These are phyloP conservation scores for Nannobrachium achirus DNA, from an alignment of 2,113 vertebrate genomes.

Conservation along the genomic window DNA sequence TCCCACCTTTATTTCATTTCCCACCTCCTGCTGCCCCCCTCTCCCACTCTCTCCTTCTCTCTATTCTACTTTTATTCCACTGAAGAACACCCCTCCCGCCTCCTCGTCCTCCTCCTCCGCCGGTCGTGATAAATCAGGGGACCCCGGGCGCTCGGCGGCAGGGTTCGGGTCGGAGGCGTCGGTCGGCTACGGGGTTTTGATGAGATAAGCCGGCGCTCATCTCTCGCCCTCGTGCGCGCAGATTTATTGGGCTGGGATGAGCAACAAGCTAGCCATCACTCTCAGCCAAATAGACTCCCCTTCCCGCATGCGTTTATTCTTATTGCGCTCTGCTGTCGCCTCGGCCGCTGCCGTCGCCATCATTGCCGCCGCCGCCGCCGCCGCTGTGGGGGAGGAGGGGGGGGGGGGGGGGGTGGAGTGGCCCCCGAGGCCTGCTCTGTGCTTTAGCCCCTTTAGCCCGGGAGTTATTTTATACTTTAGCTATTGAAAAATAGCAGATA, in stretches of 20 bases:
- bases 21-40: slow-evolving; percentile 58
- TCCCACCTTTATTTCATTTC: slow-evolving; percentile 68
- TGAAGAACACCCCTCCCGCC: slow-evolving; percentile 80
- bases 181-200: slow-evolving; percentile 81
- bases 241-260: slow-evolving; percentile 95
- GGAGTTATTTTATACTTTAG: no score
- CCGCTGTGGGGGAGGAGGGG: slow-evolving; percentile 74
- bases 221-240: slow-evolving; percentile 89
- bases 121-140: slow-evolving; percentile 80
- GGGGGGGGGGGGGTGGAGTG: slow-evolving; percentile 55
- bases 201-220: slow-evolving; percentile 92
- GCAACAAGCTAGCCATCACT: slow-evolving; percentile 90
- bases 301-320: slow-evolving; percentile 92
- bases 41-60: slow-evolving; percentile 80
- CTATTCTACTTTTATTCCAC: slow-evolving; percentile 72
- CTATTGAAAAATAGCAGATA: no score
- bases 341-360: slow-evolving; percentile 50
- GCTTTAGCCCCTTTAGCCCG: no score
- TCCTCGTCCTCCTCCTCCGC: slow-evolving; percentile 80
- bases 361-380: slow-evolving; percentile 59
- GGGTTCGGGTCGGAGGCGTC: slow-evolving; percentile 75
- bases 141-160: slow-evolving; percentile 72
- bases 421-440: slow-evolving; percentile 55
- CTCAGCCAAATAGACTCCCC: slow-evolving; percentile 90
- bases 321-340: slow-evolving; percentile 83